Percentiles rank a stretch among this genome's conserved stretches.
phyloP scores from a whole-genome alignment of 2,888 invertebrate genomes.

The Conistra vaccinii region DNA sequence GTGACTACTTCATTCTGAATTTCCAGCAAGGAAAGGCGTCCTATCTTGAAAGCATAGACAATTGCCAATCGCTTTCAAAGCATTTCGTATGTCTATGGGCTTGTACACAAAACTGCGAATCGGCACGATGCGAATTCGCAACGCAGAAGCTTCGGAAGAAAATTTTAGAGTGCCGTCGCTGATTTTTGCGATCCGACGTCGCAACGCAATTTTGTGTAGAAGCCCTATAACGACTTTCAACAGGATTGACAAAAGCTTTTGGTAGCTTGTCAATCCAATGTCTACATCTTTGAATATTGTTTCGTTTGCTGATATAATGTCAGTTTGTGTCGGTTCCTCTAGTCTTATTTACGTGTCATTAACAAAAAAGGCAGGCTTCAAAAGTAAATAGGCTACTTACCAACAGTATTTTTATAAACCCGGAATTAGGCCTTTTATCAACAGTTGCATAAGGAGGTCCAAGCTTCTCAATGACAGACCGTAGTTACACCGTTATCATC shows the following conservation, averaged over 20 bases:
- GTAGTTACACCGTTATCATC: constrained; percentile 13
- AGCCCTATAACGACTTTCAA: no score
- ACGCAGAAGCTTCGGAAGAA: no score
- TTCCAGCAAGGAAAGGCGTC: not conserved
- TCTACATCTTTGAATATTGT: no score
- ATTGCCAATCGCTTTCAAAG: not conserved
- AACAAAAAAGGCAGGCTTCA: not conserved
- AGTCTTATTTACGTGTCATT: not conserved
- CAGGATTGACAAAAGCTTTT: no score
- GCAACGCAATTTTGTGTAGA: no score
- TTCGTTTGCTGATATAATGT: not conserved
- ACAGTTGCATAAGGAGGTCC: not conserved
- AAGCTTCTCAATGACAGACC: not conserved
- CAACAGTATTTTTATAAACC: not conserved
- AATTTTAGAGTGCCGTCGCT: no score
- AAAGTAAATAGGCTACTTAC: no score
- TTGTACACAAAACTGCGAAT: no score
- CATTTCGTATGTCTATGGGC: not conserved
- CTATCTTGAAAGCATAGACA: no score
- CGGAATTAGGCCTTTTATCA: not conserved
- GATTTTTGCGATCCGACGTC: no score
- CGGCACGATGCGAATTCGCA: no score
- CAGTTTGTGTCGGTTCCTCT: not conserved
- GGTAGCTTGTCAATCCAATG: no score
- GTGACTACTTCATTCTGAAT: not conserved